Evolutionary conservation across 1,140 invertebrate species (phyloP).

Genomic region (Oppia nitens): DNA sequence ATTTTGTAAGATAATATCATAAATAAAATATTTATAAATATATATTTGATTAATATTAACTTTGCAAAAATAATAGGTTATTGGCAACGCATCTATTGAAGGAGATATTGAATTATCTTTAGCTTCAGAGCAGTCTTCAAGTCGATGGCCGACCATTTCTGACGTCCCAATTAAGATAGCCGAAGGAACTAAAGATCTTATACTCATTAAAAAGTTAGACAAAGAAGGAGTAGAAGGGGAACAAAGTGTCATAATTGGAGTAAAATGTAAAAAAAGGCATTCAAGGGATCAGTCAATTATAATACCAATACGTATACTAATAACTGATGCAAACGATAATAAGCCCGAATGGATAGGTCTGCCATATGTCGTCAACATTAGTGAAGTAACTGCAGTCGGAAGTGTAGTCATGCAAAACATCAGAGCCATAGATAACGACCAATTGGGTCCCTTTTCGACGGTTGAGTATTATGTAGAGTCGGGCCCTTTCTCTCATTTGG

Average conservation of each 20-base stretch:
- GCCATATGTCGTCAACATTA: slow-evolving; percentile 62
- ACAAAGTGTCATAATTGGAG: slow-evolving; percentile 19
- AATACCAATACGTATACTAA: slow-evolving; percentile 71
- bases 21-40: neutral
- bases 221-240: slow-evolving; percentile 40
- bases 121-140: slow-evolving; percentile 27
- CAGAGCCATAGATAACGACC: slow-evolving; percentile 61
- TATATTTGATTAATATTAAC: too few relatives aligned
- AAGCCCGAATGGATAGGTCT: slow-evolving; percentile 36
- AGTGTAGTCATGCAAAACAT: slow-evolving; percentile 58
- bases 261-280: slow-evolving; percentile 31
- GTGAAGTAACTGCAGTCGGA: slow-evolving; percentile 62
- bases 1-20: neutral
- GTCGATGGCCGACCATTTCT: neutral
- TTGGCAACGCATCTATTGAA: slow-evolving; percentile 52
- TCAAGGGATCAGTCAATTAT: slow-evolving; percentile 52
- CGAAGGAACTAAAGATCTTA: slow-evolving; percentile 58
- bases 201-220: slow-evolving; percentile 53
- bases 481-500: slow-evolving; percentile 58
- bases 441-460: slow-evolving; percentile 70
- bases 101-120: slow-evolving; percentile 61
- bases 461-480: slow-evolving; percentile 64
- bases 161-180: slow-evolving; percentile 52
- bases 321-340: slow-evolving; percentile 79
- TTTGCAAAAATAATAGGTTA: too few relatives aligned